phyloP scores from a whole-genome alignment of 2,113 vertebrate genomes.

The Etia nguti region DNA sequence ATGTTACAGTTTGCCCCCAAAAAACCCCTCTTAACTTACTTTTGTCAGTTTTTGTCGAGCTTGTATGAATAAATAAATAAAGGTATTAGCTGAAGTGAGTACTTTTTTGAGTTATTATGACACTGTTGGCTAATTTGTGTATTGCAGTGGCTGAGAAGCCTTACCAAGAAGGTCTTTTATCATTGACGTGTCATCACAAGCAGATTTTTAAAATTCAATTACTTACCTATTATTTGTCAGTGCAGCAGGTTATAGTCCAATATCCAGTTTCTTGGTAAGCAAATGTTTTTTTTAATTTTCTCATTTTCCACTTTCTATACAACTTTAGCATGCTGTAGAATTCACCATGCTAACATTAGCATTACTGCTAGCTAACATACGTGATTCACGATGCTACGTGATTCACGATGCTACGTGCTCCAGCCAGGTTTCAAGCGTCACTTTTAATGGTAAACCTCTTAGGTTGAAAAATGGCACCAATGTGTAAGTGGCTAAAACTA shows the following conservation, averaged over 20 bases:
- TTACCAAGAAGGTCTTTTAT: too few relatives aligned
- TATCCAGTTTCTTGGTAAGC: background rate
- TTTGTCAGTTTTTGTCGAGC: background rate
- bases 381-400: background rate
- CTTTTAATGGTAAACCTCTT: background rate
- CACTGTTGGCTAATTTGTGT: background rate
- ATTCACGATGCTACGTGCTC: background rate
- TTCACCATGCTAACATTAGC: background rate
- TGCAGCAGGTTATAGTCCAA: background rate
- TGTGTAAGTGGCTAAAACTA: background rate
- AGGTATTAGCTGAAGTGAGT: background rate
- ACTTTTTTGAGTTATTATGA: background rate
- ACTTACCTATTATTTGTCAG: background rate
- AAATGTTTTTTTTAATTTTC: fast-evolving
- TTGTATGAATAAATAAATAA: background rate
- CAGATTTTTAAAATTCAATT: background rate
- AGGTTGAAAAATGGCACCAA: background rate
- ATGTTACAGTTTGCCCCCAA: background rate
- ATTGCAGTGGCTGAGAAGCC: background rate
- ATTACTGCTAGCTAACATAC: background rate
- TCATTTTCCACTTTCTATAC: background rate
- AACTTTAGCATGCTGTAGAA: background rate
- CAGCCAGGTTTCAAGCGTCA: background rate
- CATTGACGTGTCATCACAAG: background rate
- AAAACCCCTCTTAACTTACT: background rate